These are phyloP conservation scores for Chaetops frenatus DNA, from an alignment of 2,113 vertebrate species.

Conservation along the genomic window DNA sequence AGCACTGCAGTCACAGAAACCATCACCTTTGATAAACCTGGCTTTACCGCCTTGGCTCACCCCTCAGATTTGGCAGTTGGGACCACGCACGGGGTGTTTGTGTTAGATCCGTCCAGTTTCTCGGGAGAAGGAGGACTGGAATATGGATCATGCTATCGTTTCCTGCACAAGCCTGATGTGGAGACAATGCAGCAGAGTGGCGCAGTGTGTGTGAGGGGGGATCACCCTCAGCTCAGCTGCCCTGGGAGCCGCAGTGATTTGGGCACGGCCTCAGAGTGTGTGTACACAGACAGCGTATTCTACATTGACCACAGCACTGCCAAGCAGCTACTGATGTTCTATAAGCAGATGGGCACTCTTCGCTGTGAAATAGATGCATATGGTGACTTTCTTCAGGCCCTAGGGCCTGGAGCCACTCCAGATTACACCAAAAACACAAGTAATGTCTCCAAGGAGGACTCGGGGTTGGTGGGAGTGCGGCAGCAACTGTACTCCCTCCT, in stretches of 20 bases:
- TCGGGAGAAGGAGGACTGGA: constrained; percentile 63
- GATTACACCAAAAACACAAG: constrained; percentile 74
- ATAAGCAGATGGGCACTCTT: constrained; percentile 71
- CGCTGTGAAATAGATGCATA: constrained; percentile 92
- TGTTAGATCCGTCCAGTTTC: constrained; percentile 66
- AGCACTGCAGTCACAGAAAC: constrained; percentile 44
- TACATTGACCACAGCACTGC: constrained; percentile 79
- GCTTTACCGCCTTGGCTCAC: constrained; percentile 90
- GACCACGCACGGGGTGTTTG: constrained; percentile 90
- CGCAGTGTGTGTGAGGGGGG: constrained; percentile 67
- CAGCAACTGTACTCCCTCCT: constrained; percentile 81
- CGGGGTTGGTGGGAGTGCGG: constrained; percentile 66
- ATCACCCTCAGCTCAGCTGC: not conserved
- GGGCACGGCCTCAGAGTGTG: constrained; percentile 54
- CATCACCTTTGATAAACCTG: constrained; percentile 78
- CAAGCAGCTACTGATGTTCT: constrained; percentile 72
- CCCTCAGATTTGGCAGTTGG: constrained; percentile 81
- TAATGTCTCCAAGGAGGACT: constrained; percentile 69
- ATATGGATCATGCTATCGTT: constrained; percentile 71
- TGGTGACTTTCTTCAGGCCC: constrained; percentile 90
- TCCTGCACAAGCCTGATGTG: constrained; percentile 89
- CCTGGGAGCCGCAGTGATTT: not conserved
- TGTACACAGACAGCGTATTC: constrained; percentile 93
- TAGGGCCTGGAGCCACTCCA: constrained; percentile 78
- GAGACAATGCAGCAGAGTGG: constrained; percentile 71